Evolutionary conservation across 2,888 invertebrate genomes (phyloP), one percentile per base, ranked within the genome.

Genomic region (Bombylius major): DNA sequence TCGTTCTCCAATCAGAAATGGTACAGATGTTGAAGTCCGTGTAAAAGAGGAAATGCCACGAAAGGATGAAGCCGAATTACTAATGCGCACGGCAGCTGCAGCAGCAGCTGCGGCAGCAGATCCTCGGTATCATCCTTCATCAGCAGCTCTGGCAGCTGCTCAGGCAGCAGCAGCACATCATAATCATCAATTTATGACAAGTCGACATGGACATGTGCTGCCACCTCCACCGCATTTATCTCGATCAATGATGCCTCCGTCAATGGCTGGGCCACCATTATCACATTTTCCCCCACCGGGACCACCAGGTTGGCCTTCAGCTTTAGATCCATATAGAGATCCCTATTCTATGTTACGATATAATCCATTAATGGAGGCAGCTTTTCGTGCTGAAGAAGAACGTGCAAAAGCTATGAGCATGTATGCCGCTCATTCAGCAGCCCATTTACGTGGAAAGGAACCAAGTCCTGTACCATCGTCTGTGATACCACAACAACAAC

Each of bases 341-440:
- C 77, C 80, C 39, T 87, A 86, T 71, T 83, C 86, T 47, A 78
- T 88, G 61, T 76, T 84, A 70, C 81, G 87, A 55, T 88, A 87
- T 70, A 87, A 87, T 69, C 87, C 89, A 31, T 76, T 89, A 42
- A 82, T 89, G 76, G 87, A 88, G 65, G 87, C 84, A 13, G 86
- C 86, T 31, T 82, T 85, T 68, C 79, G 87, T 55, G 86, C 83
- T 50, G 87, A 88, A 68, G 88, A 89, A 65, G 86, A 89, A 70
- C 82, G 88, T 58, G 86, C 83, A 47, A 89, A 88, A 73, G 81
- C 88, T 67, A 81, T 84, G 67, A 82, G 80, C 63, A 82, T 85
- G 60, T 87, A 87, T 73, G 80, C 82, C 56, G 80, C 79, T 56
- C 82, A 82, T 65, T 72, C 73, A 5, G 70, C 72, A 6, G 66